Evolutionary conservation across 2,888 invertebrate species (phyloP), one percentile per base, ranked within the genome.

Genomic region (Mayetiola destructor): DNA sequence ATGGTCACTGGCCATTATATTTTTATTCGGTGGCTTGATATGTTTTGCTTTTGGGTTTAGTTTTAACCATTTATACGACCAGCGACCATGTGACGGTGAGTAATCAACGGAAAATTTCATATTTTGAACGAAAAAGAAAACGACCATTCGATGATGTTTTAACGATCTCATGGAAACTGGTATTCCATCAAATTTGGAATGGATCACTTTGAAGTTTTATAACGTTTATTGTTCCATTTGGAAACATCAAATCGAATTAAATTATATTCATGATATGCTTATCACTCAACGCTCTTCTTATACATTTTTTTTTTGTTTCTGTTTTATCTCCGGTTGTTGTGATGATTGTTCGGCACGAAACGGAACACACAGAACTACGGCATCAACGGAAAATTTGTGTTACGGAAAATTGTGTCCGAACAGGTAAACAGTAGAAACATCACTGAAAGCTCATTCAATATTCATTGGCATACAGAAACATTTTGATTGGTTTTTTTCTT

Each of bases 321-420:
- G 39, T 10, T 39, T 18, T 39, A 16, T 20, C 39, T 18, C 20
- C n/a, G 8, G 5, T 16, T 3, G 18, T 18, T 18, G 18, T 16
- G 10, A n/a, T 23, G 9, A 23, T 42, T 23, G 10, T 48, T 48
- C 12, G 4, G 27, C 9, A n/a, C n/a, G n/a, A n/a, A n/a, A n/a
- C n/a, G n/a, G n/a, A n/a, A n/a, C n/a, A n/a, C n/a, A n/a, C n/a
- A 27, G 48, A 23, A 16, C 32, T 32, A 32, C 29, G 10, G 54
- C 32, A 35, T 54, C 27, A 9, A 27, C 60, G 61, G 57, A 64
- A 66, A 37, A 65, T 81, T 59, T 81, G 81, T 68, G 70, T 81
- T 61, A 78, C 79, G 10, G 78, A 80, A 67, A 80, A 80, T 68
- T 81, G 81, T 67, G 79, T 81, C 37, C 70, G 77, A 68, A 81